Base-by-base conservation (phyloP, 2,888 invertebrate species). In the Ommatoiulus sabulosus region DNA sequence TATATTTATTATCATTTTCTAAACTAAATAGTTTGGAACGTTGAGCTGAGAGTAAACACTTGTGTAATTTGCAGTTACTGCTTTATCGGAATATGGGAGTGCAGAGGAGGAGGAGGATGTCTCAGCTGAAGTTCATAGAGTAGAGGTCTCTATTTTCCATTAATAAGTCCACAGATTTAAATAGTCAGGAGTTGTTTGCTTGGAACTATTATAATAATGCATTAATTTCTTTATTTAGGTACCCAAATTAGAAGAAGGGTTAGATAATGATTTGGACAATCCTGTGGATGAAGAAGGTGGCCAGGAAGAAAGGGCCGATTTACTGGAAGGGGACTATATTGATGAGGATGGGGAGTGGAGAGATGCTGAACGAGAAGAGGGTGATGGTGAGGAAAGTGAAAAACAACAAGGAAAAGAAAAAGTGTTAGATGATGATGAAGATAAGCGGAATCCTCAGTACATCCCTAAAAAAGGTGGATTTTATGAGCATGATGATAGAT, bases 401-500 rank as follows among this genome's bases (percentile, higher is more conserved):
- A 89, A 90, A 86, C 89, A 90, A 88, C 88, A 89, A 57, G 88
- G 90, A 93, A 89, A 90, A 90, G 90, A 91, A 87, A 91, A 91
- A 90, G 95, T 96, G 90, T 95, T 98, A 2, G 98, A 98, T 92
- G 96, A 97, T 91, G 98, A 97, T 91, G 98, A 98, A 92, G 99
- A 99, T 92, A 94, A 97, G 84, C 96, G 98, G 92, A 98, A 99
- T 93, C 99, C 99, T 0, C 98, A 99, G 92, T 99, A 98, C 93
- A 98, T 99, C 91, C 99, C 99, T 0, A 97, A 98, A 92, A 95
- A 96, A 90, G 99, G 99, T 0, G 97, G 97, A 0, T 99, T 99
- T 93, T 99, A 99, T 91, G 99, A 99, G 91, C 99, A 99, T 91
- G 99, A 99, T 92, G 97, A 97, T 92, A 94, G 98, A 86, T 89